Conservation (phyloP, 1,140 invertebrate species). For the Heliconius melpomene region DNA sequence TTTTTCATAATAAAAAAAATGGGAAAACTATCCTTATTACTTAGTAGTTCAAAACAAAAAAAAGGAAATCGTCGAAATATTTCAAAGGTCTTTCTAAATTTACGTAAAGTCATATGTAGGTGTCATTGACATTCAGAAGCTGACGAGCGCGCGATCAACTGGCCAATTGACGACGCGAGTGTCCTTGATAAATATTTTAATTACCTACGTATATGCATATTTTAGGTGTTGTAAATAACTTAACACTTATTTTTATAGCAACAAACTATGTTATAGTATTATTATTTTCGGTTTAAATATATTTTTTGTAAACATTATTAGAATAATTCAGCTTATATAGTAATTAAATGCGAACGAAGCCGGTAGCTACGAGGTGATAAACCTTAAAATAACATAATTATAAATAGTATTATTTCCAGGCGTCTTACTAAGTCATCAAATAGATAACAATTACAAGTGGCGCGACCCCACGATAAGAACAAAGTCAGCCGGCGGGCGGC, state of each 20-base stretch:
- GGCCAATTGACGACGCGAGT: slow-evolving; percentile 53
- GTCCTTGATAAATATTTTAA: slow-evolving; percentile 43
- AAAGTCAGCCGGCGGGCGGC: slow-evolving; percentile 53
- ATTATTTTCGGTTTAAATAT: not conserved
- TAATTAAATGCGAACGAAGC: not conserved
- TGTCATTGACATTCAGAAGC: slow-evolving; percentile 59
- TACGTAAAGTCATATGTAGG: slow-evolving; percentile 48
- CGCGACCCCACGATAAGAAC: slow-evolving; percentile 63
- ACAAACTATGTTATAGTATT: not conserved
- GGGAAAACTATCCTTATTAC: too few relatives aligned
- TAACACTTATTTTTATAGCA: not conserved
- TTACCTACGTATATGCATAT: not conserved
- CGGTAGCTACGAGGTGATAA: slow-evolving; percentile 21
- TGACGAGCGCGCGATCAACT: slow-evolving; percentile 47
- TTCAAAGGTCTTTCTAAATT: slow-evolving; percentile 38
- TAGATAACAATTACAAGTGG: slow-evolving; percentile 48
- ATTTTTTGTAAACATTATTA: not conserved
- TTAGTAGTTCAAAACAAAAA: not conserved
- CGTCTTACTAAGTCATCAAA: slow-evolving; percentile 52
- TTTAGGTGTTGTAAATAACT: slow-evolving; percentile 1
- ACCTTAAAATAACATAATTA: slow-evolving; percentile 28
- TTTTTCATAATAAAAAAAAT: too few relatives aligned
- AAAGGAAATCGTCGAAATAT: not conserved
- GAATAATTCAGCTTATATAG: not conserved
- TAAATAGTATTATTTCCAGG: slow-evolving; percentile 27